Percentiles rank a stretch among this genome's conserved stretches.
Evolutionary conservation across 2,797 vertebrate species (phyloP).

Genomic region (Siniperca scherzeri): DNA sequence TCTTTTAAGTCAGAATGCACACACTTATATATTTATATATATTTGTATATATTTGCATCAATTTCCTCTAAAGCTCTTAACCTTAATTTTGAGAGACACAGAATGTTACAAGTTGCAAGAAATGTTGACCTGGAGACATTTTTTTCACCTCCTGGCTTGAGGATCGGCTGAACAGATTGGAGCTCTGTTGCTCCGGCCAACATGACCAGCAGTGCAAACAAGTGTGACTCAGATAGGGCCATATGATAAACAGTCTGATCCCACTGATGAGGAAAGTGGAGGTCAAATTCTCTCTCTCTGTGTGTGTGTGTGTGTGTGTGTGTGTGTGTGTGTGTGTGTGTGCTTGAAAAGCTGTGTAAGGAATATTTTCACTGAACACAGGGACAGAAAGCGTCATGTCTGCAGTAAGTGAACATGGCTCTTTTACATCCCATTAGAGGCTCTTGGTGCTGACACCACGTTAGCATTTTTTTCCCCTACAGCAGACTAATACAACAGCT

Average conservation of each 20-base stretch:
- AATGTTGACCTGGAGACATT: conserved; percentile 10
- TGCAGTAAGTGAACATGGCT: conserved; percentile 35
- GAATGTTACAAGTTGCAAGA: neutral
- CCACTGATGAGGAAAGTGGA: conserved; percentile 51
- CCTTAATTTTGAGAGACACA: neutral
- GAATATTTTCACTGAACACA: conserved; percentile 30
- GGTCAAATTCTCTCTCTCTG: conserved; percentile 34
- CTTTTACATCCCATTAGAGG: conserved; percentile 43
- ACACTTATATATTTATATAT: too few species aligned
- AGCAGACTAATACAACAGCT: neutral
- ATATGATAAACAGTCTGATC: conserved; percentile 56
- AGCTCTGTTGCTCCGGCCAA: conserved; percentile 42
- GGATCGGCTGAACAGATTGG: conserved; percentile 48
- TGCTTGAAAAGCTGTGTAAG: conserved; percentile 34
- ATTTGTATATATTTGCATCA: neutral
- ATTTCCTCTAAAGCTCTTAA: neutral
- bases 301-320: conserved; percentile 5
- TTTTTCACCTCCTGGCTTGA: conserved; percentile 24
- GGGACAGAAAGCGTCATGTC: conserved; percentile 36
- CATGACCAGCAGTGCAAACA: conserved; percentile 55
- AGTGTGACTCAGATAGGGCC: conserved; percentile 56
- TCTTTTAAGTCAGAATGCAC: too few species aligned
- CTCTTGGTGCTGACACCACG: conserved; percentile 14
- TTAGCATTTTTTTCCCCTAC: neutral
- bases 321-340: conserved; percentile 11